phyloP scores from a whole-genome alignment of 1,140 invertebrate genomes.

The Rhopalosiphum padi region DNA sequence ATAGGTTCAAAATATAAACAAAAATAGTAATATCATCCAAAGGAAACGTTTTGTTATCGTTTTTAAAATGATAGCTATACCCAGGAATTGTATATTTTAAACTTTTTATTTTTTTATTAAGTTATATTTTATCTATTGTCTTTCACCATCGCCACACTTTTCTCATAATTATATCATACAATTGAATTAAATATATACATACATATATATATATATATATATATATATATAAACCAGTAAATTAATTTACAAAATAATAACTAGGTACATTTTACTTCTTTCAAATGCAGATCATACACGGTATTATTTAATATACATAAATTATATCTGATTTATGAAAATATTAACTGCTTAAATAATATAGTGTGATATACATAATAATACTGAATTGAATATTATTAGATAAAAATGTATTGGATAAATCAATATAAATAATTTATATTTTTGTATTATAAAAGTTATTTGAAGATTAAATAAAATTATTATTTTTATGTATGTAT shows the following conservation, averaged over 20 bases:
- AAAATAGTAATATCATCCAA: background rate
- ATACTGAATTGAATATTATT: too few relatives aligned
- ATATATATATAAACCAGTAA: background rate
- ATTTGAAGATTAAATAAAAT: too few relatives aligned
- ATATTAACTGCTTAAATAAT: too few relatives aligned
- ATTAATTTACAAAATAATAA: background rate
- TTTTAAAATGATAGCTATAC: background rate
- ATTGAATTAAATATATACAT: too few relatives aligned
- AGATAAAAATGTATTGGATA: too few relatives aligned
- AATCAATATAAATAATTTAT: too few relatives aligned
- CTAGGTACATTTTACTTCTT: background rate
- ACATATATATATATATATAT: too few relatives aligned
- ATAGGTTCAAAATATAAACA: background rate
- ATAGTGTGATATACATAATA: too few relatives aligned
- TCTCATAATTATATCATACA: background rate
- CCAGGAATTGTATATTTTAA: background rate
- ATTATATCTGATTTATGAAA: too few relatives aligned
- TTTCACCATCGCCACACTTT: background rate
- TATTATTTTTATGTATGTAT: too few relatives aligned
- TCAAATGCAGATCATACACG: background rate
- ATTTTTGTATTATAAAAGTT: too few relatives aligned
- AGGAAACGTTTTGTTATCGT: background rate
- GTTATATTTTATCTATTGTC: background rate
- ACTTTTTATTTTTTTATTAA: background rate
- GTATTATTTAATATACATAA: too few relatives aligned